Evolutionary conservation across 2,888 invertebrate genomes (phyloP), one percentile per base, ranked within the genome.

Genomic region (Coleophora deauratella): DNA sequence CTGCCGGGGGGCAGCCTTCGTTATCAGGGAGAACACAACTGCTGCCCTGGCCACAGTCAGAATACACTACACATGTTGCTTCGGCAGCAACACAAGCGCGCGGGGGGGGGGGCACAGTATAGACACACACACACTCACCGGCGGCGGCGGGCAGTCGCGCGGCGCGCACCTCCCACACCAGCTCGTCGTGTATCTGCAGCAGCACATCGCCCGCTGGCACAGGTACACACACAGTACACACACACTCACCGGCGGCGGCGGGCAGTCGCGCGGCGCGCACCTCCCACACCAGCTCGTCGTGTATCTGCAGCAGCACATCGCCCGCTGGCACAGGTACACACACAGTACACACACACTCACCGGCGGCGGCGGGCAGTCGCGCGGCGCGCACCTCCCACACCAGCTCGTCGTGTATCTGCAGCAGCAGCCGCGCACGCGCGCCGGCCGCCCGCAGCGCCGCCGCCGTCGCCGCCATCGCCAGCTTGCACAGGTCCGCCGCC

Each of bases 241-340:
- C n/a, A n/a, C n/a, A n/a, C n/a, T n/a, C n/a, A n/a, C n/a, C n/a
- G n/a, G n/a, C n/a, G n/a, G 73, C 72, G 0, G 27, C 13, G 1
- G 40, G 37, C 47, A 79, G 36, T 34, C 70, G 45, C 0, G 46
- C 47, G 1, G 53, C 50, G 0, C 38, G 41, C 40, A 87, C 68
- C 54, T 86, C 85, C 86, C 86, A 87, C 35, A 87, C 67, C 28
- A 87, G 73, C 61, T 87, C 87, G 61, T 87, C 87, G 56, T 87
- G 87, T 42, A 87, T 72, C 62, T 86, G 86, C 55, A 87, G 68
- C 57, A 86, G 10, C 45, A 21, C 21, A 21, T 21, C 21, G n/a
- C n/a, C n/a, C n/a, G n/a, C n/a, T 6, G 21, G 21, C 21, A 6
- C 21, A 21, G 21, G 3, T 21, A 21, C 21, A 21, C 6, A 21